These are phyloP conservation scores for Eulemur rufifrons DNA, from an alignment of 2,113 vertebrate species.

Conservation along the genomic window DNA sequence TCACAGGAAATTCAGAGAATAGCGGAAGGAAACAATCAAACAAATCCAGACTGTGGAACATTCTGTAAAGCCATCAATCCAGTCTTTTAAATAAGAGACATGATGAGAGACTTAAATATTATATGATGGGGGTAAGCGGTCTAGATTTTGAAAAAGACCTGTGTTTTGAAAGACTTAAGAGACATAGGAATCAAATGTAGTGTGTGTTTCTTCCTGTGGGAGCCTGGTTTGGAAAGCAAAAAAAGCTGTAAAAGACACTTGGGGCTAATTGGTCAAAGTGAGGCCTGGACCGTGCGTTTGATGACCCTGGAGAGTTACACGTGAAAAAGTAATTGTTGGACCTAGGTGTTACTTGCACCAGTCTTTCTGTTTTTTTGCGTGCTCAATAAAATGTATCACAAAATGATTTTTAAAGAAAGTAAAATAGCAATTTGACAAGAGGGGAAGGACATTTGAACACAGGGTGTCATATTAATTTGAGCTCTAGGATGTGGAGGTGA, in stretches of 20 bases:
- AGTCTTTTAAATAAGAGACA: not conserved
- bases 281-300: not conserved
- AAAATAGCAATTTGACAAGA: not conserved
- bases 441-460: no score
- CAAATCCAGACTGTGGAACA: not conserved
- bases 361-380: not conserved
- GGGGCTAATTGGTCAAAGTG: not conserved
- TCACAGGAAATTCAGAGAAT: not conserved
- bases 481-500: not conserved
- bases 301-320: not conserved
- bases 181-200: not conserved
- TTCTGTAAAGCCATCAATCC: not conserved
- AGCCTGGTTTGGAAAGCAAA: not conserved
- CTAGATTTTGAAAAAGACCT: not conserved
- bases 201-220: not conserved
- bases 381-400: not conserved
- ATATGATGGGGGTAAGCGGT: not conserved
- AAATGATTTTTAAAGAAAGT: not conserved
- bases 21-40: not conserved
- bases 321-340: not conserved
- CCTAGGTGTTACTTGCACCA: not conserved
- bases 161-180: not conserved
- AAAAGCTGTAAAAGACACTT: not conserved
- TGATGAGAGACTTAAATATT: not conserved
- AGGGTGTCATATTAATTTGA: no score